Percentiles rank a stretch among this genome's conserved stretches.
Evolutionary conservation across 2,113 vertebrate genomes (phyloP).

Genomic region (Sturnira hondurensis): DNA sequence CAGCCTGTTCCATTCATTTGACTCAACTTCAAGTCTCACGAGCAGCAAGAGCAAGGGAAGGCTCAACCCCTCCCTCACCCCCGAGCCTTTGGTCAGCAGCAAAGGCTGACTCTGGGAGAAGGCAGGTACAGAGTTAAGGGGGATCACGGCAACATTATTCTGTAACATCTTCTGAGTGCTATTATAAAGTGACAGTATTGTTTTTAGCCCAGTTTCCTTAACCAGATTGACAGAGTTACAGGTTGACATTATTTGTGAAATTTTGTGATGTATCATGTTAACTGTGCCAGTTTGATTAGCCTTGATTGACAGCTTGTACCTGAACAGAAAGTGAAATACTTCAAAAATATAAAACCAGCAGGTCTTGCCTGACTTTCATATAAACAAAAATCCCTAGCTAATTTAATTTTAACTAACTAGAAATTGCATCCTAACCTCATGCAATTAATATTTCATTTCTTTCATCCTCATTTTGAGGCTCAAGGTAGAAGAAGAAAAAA

Average conservation of each 20-base stretch:
- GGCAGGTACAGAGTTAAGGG: slow-evolving; percentile 34
- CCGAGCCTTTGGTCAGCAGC: background rate
- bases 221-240: slow-evolving; percentile 86
- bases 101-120: background rate
- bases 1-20: background rate
- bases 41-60: background rate
- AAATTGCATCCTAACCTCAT: slow-evolving; percentile 45
- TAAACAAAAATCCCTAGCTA: slow-evolving; percentile 65
- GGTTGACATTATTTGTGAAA: slow-evolving; percentile 86
- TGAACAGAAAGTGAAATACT: slow-evolving; percentile 81
- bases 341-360: slow-evolving; percentile 52
- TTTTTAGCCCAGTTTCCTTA: slow-evolving; percentile 81
- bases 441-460: slow-evolving; percentile 47
- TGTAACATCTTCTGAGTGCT: slow-evolving; percentile 74
- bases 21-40: background rate
- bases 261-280: slow-evolving; percentile 85
- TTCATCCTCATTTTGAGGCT: slow-evolving; percentile 36
- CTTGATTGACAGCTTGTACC: slow-evolving; percentile 84
- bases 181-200: slow-evolving; percentile 83
- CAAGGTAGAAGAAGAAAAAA: slow-evolving; percentile 36
- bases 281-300: slow-evolving; percentile 85
- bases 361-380: slow-evolving; percentile 52
- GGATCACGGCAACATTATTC: slow-evolving; percentile 72
- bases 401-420: slow-evolving; percentile 69
- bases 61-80: background rate